These are phyloP conservation scores for Kryphioiulus occultus DNA, from an alignment of 2,888 invertebrate species.

Conservation along the genomic window DNA sequence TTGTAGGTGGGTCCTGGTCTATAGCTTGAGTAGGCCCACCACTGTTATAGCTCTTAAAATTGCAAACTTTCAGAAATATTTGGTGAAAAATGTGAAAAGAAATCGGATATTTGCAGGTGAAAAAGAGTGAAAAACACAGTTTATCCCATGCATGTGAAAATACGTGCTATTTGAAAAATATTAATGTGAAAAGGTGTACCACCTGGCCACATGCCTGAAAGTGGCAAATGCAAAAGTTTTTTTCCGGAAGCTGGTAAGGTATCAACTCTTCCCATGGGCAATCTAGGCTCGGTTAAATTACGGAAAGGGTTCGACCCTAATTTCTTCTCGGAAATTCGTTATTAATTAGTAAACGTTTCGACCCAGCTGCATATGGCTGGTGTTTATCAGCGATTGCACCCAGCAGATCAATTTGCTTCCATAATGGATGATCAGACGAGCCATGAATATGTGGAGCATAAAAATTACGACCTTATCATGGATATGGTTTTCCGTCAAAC, in stretches of 20 bases:
- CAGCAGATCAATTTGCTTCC: neutral
- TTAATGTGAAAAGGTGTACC: too few species aligned
- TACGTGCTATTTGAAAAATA: too few species aligned
- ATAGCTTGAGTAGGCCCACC: too few species aligned
- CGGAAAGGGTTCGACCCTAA: neutral
- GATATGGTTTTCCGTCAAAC: neutral
- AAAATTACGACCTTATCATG: constrained; percentile 40
- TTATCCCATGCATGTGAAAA: too few species aligned
- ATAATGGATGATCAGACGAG: neutral
- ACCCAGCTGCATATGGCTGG: neutral
- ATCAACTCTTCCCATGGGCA: neutral
- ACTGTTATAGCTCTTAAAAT: too few species aligned
- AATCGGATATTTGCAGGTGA: too few species aligned
- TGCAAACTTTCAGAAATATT: too few species aligned
- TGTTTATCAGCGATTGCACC: neutral
- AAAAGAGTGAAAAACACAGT: too few species aligned
- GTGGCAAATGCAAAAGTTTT: neutral
- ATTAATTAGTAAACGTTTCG: neutral
- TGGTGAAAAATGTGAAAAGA: too few species aligned
- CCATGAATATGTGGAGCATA: neutral
- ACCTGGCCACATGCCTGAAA: too few species aligned
- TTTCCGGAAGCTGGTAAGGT: neutral
- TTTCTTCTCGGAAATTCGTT: constrained; percentile 1
- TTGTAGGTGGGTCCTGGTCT: too few species aligned
- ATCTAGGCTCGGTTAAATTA: neutral